Percentiles rank a stretch among this genome's conserved stretches.
These are phyloP conservation scores for Cercopithecus neglectus DNA, from an alignment of 2,797 vertebrate genomes.

Conservation along the genomic window DNA sequence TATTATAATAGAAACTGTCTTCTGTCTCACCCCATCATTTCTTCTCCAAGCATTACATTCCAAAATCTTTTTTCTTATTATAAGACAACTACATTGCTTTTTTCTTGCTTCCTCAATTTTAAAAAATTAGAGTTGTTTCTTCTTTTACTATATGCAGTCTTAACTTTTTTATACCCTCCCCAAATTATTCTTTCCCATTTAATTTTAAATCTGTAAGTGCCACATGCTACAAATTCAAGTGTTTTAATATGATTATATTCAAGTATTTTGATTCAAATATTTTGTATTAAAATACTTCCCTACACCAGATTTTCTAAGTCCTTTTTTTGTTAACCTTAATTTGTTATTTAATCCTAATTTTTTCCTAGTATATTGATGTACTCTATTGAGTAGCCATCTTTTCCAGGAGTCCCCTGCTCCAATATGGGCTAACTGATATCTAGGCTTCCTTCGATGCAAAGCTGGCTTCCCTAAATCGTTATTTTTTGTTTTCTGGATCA, in stretches of 20 bases:
- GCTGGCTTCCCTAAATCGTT: not conserved
- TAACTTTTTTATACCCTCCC: not conserved
- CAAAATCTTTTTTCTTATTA: not conserved
- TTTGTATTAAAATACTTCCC: not conserved
- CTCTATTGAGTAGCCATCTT: not conserved
- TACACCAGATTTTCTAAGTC: not conserved
- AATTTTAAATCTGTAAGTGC: not conserved
- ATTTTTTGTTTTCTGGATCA: not conserved
- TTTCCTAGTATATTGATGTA: not conserved
- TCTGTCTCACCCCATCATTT: not conserved
- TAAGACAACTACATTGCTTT: not conserved
- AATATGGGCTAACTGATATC: not conserved
- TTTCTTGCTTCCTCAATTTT: not conserved
- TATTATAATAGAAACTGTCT: not conserved
- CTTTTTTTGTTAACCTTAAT: not conserved
- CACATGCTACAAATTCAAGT: not conserved
- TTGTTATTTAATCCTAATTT: not conserved
- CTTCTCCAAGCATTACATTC: not conserved
- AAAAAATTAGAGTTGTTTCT: not conserved
- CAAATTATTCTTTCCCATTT: not conserved
- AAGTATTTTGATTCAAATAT: not conserved
- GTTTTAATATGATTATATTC: not conserved
- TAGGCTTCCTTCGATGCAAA: not conserved
- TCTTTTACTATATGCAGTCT: not conserved
- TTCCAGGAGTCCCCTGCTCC: not conserved